phyloP scores from a whole-genome alignment of 2,113 vertebrate genomes.

The Genyomyrus donnyi region DNA sequence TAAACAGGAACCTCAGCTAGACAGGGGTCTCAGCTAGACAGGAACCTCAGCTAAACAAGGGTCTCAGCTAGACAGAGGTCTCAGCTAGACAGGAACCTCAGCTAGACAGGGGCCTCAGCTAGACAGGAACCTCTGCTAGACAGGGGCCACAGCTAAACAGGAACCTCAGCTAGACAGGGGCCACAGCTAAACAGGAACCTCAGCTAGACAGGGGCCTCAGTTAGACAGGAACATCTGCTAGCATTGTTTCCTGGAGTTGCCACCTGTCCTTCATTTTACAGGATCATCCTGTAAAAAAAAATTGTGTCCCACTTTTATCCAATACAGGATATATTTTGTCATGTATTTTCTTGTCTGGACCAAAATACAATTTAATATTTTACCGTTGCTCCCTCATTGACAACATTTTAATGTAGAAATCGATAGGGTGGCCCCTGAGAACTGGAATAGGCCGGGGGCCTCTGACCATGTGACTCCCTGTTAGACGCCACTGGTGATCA shows the following conservation, averaged over 20 bases:
- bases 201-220: no score
- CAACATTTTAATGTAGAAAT: not conserved
- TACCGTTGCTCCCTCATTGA: not conserved
- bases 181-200: no score
- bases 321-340: not conserved
- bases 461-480: not conserved
- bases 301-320: not conserved
- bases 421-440: not conserved
- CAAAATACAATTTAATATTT: not conserved
- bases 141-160: no score
- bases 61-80: no score
- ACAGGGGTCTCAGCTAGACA: no score
- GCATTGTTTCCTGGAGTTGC: not conserved
- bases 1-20: no score
- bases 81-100: no score
- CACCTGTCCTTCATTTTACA: not conserved
- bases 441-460: not conserved
- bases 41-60: no score
- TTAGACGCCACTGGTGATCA: not conserved
- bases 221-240: not conserved
- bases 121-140: no score
- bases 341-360: not conserved
- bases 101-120: no score
- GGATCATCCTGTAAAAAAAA: not conserved
- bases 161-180: no score